phyloP scores from a whole-genome alignment of 2,888 invertebrate genomes.

The Sepioteuthis lessoniana region DNA sequence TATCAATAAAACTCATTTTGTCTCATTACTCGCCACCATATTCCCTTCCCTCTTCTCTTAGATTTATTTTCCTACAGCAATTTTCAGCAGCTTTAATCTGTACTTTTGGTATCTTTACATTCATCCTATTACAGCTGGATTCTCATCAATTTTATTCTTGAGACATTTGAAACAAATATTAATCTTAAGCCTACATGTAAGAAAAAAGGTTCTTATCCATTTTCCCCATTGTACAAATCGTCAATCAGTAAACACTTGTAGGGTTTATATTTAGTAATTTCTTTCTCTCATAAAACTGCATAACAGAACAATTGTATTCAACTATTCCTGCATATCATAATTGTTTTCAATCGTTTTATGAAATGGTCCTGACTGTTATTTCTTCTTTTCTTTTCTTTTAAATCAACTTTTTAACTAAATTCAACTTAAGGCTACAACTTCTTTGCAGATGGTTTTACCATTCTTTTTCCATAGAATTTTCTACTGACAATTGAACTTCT shows the following conservation, averaged over 20 bases:
- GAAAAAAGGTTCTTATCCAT: background rate
- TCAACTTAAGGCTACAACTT: too few relatives aligned
- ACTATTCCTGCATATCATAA: background rate
- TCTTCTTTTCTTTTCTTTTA: background rate
- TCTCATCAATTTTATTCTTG: background rate
- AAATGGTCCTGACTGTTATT: background rate
- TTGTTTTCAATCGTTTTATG: slow-evolving; percentile 4
- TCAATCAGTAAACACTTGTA: background rate
- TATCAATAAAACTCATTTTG: slow-evolving; percentile 33
- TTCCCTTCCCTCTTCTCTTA: background rate
- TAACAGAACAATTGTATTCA: background rate
- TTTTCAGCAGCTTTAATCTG: background rate
- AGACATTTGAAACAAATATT: background rate
- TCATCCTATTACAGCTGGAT: background rate
- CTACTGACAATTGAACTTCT: too few relatives aligned
- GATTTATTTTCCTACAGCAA: background rate
- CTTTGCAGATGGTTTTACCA: too few relatives aligned
- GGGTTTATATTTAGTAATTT: background rate
- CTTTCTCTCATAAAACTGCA: background rate
- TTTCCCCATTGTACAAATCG: background rate
- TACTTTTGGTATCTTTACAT: background rate
- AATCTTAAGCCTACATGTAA: background rate
- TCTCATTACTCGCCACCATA: background rate
- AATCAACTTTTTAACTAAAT: background rate
- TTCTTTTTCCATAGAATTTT: too few relatives aligned